Evolutionary conservation across 2,888 invertebrate species (phyloP).

Genomic region (Drosophila flavopinicola): DNA sequence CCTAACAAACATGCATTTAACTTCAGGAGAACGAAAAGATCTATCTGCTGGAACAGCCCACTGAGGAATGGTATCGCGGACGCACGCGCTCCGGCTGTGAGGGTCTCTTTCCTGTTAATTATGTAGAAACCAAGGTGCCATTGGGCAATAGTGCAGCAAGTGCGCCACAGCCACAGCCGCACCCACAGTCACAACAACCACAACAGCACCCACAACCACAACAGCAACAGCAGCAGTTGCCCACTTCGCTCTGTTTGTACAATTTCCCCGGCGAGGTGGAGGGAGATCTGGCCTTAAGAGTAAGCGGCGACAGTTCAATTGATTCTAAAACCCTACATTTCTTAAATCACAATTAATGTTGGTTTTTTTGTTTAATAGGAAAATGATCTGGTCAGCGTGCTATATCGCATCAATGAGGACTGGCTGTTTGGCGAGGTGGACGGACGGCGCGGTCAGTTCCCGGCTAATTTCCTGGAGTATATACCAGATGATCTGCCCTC

Average conservation of each 20-base stretch:
- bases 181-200: conserved; percentile 19
- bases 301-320: conserved; percentile 71
- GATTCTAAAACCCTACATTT: not conserved
- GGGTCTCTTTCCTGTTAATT: conserved; percentile 93
- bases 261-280: conserved; percentile 88
- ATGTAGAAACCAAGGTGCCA: conserved; percentile 91
- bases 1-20: too few species aligned
- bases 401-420: conserved; percentile 89
- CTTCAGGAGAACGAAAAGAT: conserved; percentile 89
- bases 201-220: conserved; percentile 7
- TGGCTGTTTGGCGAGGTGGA: conserved; percentile 91
- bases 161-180: conserved; percentile 6
- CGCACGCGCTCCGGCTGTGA: conserved; percentile 87
- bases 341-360: not conserved
- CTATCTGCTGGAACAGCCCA: conserved; percentile 88
- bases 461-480: conserved; percentile 90
- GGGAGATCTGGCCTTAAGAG: conserved; percentile 86
- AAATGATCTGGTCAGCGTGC: conserved; percentile 87
- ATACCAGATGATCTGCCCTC: conserved; percentile 85
- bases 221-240: conserved; percentile 29
- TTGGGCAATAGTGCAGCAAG: conserved; percentile 83
- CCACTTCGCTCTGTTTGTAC: conserved; percentile 87
- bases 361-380: conserved; percentile 83
- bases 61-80: conserved; percentile 93
- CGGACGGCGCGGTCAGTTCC: conserved; percentile 90